Base-by-base conservation (phyloP, 1,140 invertebrate species). In the Drosophila arizonae region DNA sequence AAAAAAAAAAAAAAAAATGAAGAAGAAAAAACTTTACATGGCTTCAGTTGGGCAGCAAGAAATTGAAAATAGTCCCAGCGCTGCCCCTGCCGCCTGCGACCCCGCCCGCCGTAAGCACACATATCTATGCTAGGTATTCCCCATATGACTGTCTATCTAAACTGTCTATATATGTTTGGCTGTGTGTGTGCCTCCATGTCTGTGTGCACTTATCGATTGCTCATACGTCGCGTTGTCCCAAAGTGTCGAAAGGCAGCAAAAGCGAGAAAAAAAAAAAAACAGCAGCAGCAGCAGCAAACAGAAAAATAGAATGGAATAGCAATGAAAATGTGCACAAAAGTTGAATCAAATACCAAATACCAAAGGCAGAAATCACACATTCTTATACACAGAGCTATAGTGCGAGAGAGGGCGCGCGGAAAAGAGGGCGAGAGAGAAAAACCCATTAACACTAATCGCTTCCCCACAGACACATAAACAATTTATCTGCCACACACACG, bases 401-500 rank as follows among this genome's bases (percentile, higher is more conserved):
- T 30, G 28, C 28, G 6, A 33, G 33, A 17, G 17, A 17, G 17
- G 17, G 17, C 17, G 17, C 17, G 17, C 17, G 17, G 17, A 17
- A 48, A 21, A 24, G 17, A 10, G 45, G 8, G 45, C 21, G 45
- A 45, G n/a, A 62, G 62, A 56, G 71, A 63, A 73, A 88, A 76
- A 82, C 79, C 84, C 84, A 88, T 88, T 88, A 88, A 88, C 84
- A 88, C 84, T 88, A 88, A 88, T 88, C 84, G 84, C 85, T 88
- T 88, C 84, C 84, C 84, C 84, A 88, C 84, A 88, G 84, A 88
- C 84, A 88, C 84, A 88, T 88, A 88, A 88, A 87, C 84, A 88
- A 88, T 87, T 87, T 87, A 87, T 88, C 84, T 77, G 82, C 73
- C 78, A 69, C 66, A 81, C 71, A 69, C 64, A 79, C 71, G 36